Evolutionary conservation across 2,888 invertebrate species (phyloP).

Genomic region (Coecobrya sp.): DNA sequence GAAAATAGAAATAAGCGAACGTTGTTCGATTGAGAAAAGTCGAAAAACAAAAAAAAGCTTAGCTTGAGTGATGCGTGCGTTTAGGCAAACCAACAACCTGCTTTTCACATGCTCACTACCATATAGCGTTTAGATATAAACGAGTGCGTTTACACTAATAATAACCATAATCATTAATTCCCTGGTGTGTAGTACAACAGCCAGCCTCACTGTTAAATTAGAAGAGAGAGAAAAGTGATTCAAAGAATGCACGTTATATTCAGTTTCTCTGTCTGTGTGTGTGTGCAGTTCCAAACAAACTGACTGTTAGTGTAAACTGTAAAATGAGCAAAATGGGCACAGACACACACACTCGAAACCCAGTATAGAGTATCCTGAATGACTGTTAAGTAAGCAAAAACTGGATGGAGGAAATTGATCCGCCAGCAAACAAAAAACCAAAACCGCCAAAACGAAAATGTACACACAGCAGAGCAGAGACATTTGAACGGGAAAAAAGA

Average conservation of each 20-base stretch:
- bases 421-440: slow-evolving; percentile 25
- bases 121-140: not conserved
- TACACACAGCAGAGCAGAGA: not conserved
- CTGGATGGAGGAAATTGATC: slow-evolving; percentile 73
- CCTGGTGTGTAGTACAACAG: slow-evolving; percentile 44
- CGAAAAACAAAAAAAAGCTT: not conserved
- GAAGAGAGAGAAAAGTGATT: slow-evolving; percentile 64
- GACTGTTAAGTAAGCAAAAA: slow-evolving; percentile 49
- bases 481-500: slow-evolving; percentile 42
- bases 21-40: slow-evolving; percentile 33
- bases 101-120: not conserved
- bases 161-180: slow-evolving; percentile 77
- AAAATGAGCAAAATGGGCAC: slow-evolving; percentile 63
- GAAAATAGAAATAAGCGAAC: slow-evolving; percentile 18
- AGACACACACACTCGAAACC: slow-evolving; percentile 12
- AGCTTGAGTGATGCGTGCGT: not conserved
- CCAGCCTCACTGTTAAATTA: slow-evolving; percentile 31
- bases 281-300: too few relatives aligned
- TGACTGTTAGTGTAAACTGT: slow-evolving; percentile 33
- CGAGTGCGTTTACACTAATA: not conserved
- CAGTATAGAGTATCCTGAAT: slow-evolving; percentile 19
- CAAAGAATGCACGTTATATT: slow-evolving; percentile 53
- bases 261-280: too few relatives aligned
- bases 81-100: slow-evolving; percentile 21
- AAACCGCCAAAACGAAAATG: slow-evolving; percentile 25